These are phyloP conservation scores for Tangara arthus DNA, from an alignment of 2,797 vertebrate genomes.

Conservation along the genomic window DNA sequence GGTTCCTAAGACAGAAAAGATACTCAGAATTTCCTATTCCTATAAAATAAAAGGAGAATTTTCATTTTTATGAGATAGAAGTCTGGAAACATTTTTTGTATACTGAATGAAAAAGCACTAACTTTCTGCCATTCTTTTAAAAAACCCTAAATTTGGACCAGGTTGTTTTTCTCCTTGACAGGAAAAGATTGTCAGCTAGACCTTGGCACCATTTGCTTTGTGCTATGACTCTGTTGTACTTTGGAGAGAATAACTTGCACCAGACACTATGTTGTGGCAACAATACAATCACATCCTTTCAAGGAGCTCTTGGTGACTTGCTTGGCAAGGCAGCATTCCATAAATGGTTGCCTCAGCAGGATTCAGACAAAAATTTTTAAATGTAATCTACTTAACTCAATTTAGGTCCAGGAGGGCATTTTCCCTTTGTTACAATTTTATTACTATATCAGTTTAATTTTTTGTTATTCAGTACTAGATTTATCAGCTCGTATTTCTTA, in stretches of 20 bases:
- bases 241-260: not conserved
- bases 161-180: not conserved
- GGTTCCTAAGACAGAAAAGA: not conserved
- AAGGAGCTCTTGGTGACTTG: not conserved
- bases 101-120: not conserved
- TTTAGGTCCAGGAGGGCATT: not conserved
- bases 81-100: not conserved
- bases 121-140: not conserved
- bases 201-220: not conserved
- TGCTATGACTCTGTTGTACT: not conserved
- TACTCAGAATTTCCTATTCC: not conserved
- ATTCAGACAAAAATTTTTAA: not conserved
- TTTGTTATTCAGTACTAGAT: constrained; percentile 38
- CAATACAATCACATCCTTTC: not conserved
- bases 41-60: not conserved
- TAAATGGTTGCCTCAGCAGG: not conserved
- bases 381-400: not conserved
- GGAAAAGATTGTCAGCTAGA: not conserved
- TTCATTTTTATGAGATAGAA: not conserved
- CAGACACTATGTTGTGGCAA: not conserved
- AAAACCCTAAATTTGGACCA: not conserved
- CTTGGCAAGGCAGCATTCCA: not conserved
- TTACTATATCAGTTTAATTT: not conserved
- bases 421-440: constrained; percentile 40
- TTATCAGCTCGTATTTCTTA: constrained; percentile 65